Conservation (phyloP, 2,888 invertebrate genomes). For the Eristalis arbustorum region DNA sequence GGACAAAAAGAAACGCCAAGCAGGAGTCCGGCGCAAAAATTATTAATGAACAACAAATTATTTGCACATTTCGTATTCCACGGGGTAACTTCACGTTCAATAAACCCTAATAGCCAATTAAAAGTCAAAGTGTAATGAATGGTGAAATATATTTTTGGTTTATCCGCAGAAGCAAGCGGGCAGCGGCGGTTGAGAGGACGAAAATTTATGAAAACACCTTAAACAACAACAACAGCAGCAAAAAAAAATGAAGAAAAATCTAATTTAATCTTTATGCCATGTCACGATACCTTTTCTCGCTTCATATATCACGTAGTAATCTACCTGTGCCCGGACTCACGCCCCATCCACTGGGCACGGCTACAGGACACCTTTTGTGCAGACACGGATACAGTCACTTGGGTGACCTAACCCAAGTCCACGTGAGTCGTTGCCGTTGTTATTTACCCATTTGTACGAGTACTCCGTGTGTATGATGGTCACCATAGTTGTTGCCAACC, state of each 20-base stretch:
- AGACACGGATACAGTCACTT: slow-evolving; percentile 58
- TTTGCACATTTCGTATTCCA: slow-evolving; percentile 36
- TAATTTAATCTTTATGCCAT: slow-evolving; percentile 63
- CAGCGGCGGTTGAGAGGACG: neutral
- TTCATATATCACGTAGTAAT: slow-evolving; percentile 67
- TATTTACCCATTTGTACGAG: slow-evolving; percentile 66
- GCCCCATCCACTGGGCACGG: neutral
- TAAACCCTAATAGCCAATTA: slow-evolving; percentile 64
- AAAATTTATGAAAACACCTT: slow-evolving; percentile 26
- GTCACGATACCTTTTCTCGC: slow-evolving; percentile 63
- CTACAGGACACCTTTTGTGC: slow-evolving; percentile 39
- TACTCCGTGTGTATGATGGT: slow-evolving; percentile 37
- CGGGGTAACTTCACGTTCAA: slow-evolving; percentile 58
- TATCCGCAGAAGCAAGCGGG: slow-evolving; percentile 5
- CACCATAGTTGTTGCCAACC: slow-evolving; percentile 36
- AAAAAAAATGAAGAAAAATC: neutral
- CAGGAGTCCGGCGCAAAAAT: slow-evolving; percentile 7
- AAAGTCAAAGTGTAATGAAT: slow-evolving; percentile 65
- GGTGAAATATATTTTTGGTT: slow-evolving; percentile 59
- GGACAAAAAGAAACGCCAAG: slow-evolving; percentile 22
- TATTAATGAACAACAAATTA: slow-evolving; percentile 56
- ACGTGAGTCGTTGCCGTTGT: slow-evolving; percentile 57
- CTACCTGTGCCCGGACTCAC: slow-evolving; percentile 25
- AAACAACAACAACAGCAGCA: too few species aligned
- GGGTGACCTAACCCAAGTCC: slow-evolving; percentile 57